Base-by-base conservation (phyloP, 2,797 vertebrate species). In the Danio choprae region DNA sequence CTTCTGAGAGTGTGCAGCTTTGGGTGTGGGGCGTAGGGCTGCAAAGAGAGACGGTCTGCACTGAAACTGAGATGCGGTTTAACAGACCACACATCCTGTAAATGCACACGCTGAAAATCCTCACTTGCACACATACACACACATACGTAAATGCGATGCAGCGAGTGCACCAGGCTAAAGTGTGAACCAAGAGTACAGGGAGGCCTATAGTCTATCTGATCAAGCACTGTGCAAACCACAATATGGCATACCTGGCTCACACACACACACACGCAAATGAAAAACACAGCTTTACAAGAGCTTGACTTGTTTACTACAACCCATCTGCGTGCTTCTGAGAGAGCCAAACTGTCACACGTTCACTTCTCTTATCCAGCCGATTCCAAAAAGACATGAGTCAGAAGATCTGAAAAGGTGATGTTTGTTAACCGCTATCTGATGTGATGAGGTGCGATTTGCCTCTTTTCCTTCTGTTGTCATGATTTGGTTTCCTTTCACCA, bases 81-180 rank as follows among this genome's bases (percentile, higher is more conserved):
- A 84, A 62, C 67, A 91, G 87, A 89, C 91, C 90, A 89, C 89
- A 90, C 86, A 89, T 92, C 89, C 91, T 91, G 87, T 81, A 84
- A 78, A 79, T 73, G 81, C 74, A 83, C 8, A 48, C 74, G 71
- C 83, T 81, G 67, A 72, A 65, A 67, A 62, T 70, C 73, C 62
- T n/a, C 74, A 74, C 68, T 36, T 12, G 3, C 51, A 64, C 83
- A 46, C 40, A 81, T 51, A 74, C 29, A 29, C 29, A 29, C n/a
- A n/a, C n/a, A n/a, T 29, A 29, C 29, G 29, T 29, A 29, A 29
- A 29, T 29, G 1, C 29, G 58, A 53, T 71, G 60, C 76, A 86
- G 79, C 71, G 71, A 83, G 85, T 74, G 74, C 68, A 81, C 81
- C 74, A 72, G 43, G 77, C 50, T 79, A 59, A 88, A 87, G 87